A percentile compares a stretch with the other conserved stretches of the same genome.
phyloP scores from a whole-genome alignment of 2,888 invertebrate species.

The Calephelis perditalis region DNA sequence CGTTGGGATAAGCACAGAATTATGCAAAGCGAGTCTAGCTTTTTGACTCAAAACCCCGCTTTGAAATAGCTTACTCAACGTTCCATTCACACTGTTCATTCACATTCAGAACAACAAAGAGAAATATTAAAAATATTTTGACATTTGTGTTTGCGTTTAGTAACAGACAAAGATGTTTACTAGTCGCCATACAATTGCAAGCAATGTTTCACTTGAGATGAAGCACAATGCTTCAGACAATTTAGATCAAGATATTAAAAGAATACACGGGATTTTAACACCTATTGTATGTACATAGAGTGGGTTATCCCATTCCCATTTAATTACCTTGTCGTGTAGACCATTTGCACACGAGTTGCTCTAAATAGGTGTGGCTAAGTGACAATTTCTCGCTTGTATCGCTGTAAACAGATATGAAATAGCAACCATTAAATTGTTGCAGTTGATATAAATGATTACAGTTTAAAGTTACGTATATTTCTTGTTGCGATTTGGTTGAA shows the following conservation, averaged over 20 bases:
- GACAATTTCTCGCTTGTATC: conserved; percentile 33
- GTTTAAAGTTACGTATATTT: conserved; percentile 1
- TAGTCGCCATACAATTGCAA: conserved; percentile 28
- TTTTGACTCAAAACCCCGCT: too few relatives aligned
- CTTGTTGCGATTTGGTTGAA: too few relatives aligned
- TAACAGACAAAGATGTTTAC: conserved; percentile 27
- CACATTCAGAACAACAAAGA: too few relatives aligned
- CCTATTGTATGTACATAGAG: background rate
- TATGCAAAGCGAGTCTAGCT: too few relatives aligned
- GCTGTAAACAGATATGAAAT: conserved; percentile 31
- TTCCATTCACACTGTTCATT: too few relatives aligned
- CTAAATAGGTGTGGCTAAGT: conserved; percentile 35
- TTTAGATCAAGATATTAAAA: background rate
- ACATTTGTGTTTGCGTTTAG: conserved; percentile 20
- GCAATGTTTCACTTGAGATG: conserved; percentile 33
- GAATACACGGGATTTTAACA: background rate
- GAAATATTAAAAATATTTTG: conserved; percentile 20
- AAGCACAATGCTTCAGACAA: conserved; percentile 16
- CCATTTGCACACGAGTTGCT: conserved; percentile 21
- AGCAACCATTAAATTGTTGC: conserved; percentile 28
- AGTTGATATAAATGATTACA: conserved; percentile 24
- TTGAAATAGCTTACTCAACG: too few relatives aligned
- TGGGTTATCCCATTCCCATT: conserved; percentile 11
- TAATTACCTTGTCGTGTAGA: background rate
- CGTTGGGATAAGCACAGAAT: too few relatives aligned